Evolutionary conservation across 2,113 vertebrate genomes (phyloP), one percentile per base, ranked within the genome.

Genomic region (Pungitius pungitius): DNA sequence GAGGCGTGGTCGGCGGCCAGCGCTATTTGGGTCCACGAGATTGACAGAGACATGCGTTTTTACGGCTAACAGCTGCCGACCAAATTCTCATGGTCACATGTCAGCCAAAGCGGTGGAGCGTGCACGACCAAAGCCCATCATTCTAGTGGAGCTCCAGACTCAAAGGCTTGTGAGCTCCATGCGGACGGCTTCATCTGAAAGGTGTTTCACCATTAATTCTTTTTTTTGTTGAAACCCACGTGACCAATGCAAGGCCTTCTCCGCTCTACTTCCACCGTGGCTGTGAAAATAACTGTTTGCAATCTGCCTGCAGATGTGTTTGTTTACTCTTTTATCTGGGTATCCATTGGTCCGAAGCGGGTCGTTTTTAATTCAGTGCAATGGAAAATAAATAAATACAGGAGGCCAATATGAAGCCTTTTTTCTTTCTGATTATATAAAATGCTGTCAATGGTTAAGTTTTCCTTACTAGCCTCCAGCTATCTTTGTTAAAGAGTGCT

Each of bases 51-150:
- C 61, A 35, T 78, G 45, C 24, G 43, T 79, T 86, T n/a, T 87
- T 81, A 77, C 60, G 75, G 71, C 73, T 30, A 45, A 85, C 90
- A 91, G 88, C 85, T 91, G 89, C 80, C 64, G 37, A 51, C 66
- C 59, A 55, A 73, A 72, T 69, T 80, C 84, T 76, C 33, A 11
- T 68, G 61, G 55, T 37, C 74, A 71, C 75, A 47, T 79, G 77
- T 26, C 56, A 84, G 56, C 42, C 56, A 68, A 64, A 59, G 56
- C 65, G 51, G 70, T 11, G 5, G 45, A 60, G 47, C 18, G 33
- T 45, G 40, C 20, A 39, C 52, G 37, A 52, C 45, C 54, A 68
- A 55, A 17, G 40, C 52, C 33, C 78, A 85, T 77, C 37, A 45
- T 73, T 81, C 60, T 84, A 78, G 59, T 69, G 66, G 35, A 74